Evolutionary conservation across 35 echinoderm and acorn worm species (phyloP), one percentile per base, ranked within the genome.

Genomic region (Chiridota heheva): DNA sequence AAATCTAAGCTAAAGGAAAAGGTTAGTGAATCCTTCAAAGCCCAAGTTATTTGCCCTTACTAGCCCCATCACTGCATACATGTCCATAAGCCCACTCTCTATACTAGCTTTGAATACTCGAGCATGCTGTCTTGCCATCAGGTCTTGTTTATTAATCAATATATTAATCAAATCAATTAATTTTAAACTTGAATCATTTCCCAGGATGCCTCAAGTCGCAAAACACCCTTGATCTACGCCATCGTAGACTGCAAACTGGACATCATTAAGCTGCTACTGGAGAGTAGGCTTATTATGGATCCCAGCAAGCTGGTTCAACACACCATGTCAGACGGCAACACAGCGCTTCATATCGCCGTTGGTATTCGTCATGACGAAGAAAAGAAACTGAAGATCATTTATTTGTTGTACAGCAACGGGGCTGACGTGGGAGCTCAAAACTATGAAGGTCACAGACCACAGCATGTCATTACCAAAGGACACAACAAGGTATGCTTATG

Each of bases 301-400:
- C n/a, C n/a, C 22, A 29, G 40, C 7, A 34, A 62, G n/a, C 51
- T 78, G 16, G 75, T 57, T 24, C 27, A 43, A 17, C 34, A 60
- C 7, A 7, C 75, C 2, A 78, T 78, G 75, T 78, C 51, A 10
- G 75, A 78, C 33, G 75, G 75, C n/a, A 78, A 78, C 53, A 78
- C 75, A 32, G 51, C 75, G 20, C 49, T 78, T 18, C 75, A 78
- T 43, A 49, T 78, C 5, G 75, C 75, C 13, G 75, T 78, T 0
- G 49, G 51, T 22, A 32, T 78, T 34, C 58, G 42, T 17, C 62
- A 25, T 39, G 34, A 61, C 32, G 51, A 78, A 58, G 7, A 2
- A 12, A 36, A 28, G 13, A 78, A 78, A 12, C 62, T 49, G 24
- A 35, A 61, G 17, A 58, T 78, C 33, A 61, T 78, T 35, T 60